A percentile compares a stretch with the other conserved stretches of the same genome.
These are phyloP conservation scores for Crambe crambe DNA, from an alignment of 37 sponge, comb jelly and placozoan genomes.

Conservation along the genomic window DNA sequence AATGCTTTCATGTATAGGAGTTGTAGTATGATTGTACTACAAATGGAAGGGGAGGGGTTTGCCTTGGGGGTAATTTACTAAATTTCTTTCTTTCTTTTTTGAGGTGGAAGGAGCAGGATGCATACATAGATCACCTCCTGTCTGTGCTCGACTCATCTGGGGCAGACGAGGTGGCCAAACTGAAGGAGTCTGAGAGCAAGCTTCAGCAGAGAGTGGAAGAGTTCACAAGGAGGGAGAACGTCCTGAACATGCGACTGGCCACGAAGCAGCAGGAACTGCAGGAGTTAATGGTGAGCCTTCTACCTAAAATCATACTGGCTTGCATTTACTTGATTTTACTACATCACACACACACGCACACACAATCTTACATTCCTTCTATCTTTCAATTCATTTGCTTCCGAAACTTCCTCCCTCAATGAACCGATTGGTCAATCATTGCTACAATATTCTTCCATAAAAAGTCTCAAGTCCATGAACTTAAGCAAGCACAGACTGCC, in stretches of 20 bases:
- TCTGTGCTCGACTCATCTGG: constrained; percentile 54
- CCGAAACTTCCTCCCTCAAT: not conserved
- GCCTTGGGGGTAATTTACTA: too few relatives aligned
- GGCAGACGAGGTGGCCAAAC: constrained; percentile 56
- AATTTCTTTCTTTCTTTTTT: too few relatives aligned
- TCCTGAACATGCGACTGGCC: constrained; percentile 91
- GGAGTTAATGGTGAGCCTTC: constrained; percentile 69
- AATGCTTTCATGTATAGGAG: too few relatives aligned
- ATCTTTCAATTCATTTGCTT: not conserved
- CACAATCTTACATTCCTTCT: constrained; percentile 7
- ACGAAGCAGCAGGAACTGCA: constrained; percentile 95
- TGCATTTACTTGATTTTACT: too few relatives aligned
- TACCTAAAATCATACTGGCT: not conserved
- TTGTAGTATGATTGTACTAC: too few relatives aligned
- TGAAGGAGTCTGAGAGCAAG: constrained; percentile 75
- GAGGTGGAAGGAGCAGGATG: constrained; percentile 92
- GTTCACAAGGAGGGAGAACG: constrained; percentile 85
- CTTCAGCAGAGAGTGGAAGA: constrained; percentile 85
- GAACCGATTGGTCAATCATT: not conserved
- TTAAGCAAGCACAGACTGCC: constrained; percentile 82
- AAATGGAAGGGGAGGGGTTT: too few relatives aligned
- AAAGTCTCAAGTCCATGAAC: constrained; percentile 88
- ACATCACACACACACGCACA: constrained; percentile 29
- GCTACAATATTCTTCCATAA: too few relatives aligned
- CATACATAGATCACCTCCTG: constrained; percentile 74